Conservation (phyloP, 2,113 vertebrate genomes). For the Heterochromis multidens region DNA sequence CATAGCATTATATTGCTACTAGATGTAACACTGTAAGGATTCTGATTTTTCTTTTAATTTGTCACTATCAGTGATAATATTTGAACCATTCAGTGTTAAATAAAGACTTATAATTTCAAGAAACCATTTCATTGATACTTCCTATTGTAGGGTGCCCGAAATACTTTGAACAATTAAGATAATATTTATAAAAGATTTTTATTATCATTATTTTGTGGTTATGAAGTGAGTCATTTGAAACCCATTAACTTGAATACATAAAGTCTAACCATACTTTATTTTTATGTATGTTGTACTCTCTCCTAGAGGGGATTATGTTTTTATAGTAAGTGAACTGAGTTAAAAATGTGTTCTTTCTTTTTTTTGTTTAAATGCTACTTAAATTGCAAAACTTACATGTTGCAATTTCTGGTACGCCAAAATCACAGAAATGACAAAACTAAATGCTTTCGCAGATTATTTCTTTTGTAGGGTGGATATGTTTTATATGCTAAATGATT, state of each 20-base stretch:
- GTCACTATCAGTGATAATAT: background rate
- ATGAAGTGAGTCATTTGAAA: slow-evolving; percentile 16
- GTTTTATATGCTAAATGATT: background rate
- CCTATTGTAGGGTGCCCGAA: background rate
- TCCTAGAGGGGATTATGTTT: background rate
- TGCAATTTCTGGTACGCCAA: background rate
- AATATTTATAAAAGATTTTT: slow-evolving; percentile 23
- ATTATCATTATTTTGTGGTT: background rate
- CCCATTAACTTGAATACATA: slow-evolving; percentile 1
- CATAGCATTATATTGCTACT: background rate
- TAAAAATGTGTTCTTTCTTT: background rate
- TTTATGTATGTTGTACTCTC: background rate
- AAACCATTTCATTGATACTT: slow-evolving; percentile 1
- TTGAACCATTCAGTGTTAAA: background rate
- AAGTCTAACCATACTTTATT: background rate
- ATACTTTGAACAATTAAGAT: slow-evolving; percentile 19
- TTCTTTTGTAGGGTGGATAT: background rate
- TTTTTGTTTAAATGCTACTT: background rate
- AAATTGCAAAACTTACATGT: background rate
- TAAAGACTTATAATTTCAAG: slow-evolving; percentile 5
- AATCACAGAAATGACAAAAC: background rate
- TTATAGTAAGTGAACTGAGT: background rate
- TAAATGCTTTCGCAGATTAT: background rate
- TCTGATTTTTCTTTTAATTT: background rate
- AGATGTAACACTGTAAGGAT: background rate